A percentile compares a stretch with the other conserved stretches of the same genome.
These are phyloP conservation scores for Mythimna albipuncta DNA, from an alignment of 2,888 invertebrate genomes.

Conservation along the genomic window DNA sequence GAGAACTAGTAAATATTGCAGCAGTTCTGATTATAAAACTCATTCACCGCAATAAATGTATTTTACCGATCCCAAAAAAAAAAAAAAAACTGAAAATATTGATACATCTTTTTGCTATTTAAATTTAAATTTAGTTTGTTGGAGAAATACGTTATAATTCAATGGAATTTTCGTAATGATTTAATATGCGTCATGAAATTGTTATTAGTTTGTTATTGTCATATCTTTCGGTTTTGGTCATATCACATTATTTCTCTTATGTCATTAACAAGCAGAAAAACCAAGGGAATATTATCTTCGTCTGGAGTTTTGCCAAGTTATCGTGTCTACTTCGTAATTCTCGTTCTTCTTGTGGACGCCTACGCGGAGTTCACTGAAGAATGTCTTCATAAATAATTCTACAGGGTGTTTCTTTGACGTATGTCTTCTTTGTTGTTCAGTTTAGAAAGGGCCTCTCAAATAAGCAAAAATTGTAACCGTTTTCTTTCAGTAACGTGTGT, in stretches of 20 bases:
- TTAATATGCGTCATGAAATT: too few species aligned
- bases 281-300: not conserved
- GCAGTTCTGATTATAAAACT: too few species aligned
- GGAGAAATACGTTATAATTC: too few species aligned
- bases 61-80: too few species aligned
- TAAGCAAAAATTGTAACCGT: not conserved
- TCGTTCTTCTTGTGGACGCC: not conserved
- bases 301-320: constrained; percentile 1
- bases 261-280: not conserved
- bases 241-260: not conserved
- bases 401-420: not conserved
- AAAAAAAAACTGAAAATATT: too few species aligned
- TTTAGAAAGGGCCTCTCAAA: not conserved
- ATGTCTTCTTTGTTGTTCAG: constrained; percentile 2
- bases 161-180: too few species aligned
- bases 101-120: too few species aligned
- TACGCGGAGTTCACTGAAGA: not conserved
- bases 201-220: not conserved
- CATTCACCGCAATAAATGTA: too few species aligned
- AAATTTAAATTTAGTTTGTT: too few species aligned
- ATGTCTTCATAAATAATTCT: not conserved
- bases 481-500: not conserved
- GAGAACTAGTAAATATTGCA: too few species aligned
- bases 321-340: not conserved
- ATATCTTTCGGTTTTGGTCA: not conserved